Evolutionary conservation across 2,888 invertebrate genomes (phyloP).

Genomic region (Argyra leucocephala): DNA sequence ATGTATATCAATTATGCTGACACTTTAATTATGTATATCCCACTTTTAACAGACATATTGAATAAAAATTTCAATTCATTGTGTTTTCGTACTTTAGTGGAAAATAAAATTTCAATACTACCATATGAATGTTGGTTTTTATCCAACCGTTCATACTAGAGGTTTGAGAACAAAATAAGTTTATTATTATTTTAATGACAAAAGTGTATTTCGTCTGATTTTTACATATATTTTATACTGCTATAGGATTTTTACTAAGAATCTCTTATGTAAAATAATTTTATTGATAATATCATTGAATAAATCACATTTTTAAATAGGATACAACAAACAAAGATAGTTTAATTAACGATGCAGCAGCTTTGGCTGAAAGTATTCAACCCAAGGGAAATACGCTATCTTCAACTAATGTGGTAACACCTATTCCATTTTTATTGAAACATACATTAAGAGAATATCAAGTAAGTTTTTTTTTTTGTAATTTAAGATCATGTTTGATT

Average conservation of each 20-base stretch:
- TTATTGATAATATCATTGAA: too few relatives aligned
- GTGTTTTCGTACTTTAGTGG: neutral
- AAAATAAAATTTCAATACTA: neutral
- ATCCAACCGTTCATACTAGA: neutral
- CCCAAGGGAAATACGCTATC: slow-evolving; percentile 96
- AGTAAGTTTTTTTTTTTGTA: slow-evolving; percentile 19
- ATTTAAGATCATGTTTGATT: neutral
- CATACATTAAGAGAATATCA: slow-evolving; percentile 86
- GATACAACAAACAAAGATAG: slow-evolving; percentile 47
- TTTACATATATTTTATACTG: too few relatives aligned
- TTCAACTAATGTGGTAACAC: slow-evolving; percentile 86
- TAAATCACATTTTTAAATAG: slow-evolving; percentile 20
- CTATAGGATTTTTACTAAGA: slow-evolving; percentile 7
- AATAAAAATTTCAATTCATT: neutral
- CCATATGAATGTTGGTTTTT: neutral
- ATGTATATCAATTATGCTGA: neutral
- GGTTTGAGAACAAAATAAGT: neutral
- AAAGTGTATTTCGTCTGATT: too few relatives aligned
- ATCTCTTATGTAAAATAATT: too few relatives aligned
- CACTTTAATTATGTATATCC: neutral
- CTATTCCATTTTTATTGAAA: slow-evolving; percentile 85
- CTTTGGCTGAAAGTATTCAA: slow-evolving; percentile 89
- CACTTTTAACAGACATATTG: neutral
- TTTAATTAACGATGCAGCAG: slow-evolving; percentile 85
- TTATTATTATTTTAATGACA: too few relatives aligned